These are phyloP conservation scores for Silurus aristotelis DNA, from an alignment of 2,797 vertebrate genomes.

Conservation along the genomic window DNA sequence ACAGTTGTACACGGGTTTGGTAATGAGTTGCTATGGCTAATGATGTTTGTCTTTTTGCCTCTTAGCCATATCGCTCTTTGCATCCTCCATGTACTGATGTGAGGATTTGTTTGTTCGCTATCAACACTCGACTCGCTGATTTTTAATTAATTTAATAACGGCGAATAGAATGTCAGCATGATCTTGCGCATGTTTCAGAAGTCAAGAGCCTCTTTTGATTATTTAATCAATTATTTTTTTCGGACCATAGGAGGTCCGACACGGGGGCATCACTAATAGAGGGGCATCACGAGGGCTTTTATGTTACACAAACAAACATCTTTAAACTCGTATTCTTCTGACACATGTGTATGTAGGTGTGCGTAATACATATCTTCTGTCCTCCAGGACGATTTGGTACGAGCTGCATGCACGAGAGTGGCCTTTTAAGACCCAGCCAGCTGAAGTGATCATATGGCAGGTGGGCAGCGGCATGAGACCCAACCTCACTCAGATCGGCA, in stretches of 20 bases:
- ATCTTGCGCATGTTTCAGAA: constrained; percentile 11
- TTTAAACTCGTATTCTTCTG: background rate
- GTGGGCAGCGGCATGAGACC: constrained; percentile 95
- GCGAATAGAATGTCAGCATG: constrained; percentile 39
- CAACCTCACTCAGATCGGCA: constrained; percentile 94
- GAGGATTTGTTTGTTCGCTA: constrained; percentile 24
- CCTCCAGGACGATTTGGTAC: constrained; percentile 94
- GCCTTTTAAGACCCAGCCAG: constrained; percentile 98
- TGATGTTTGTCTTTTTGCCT: background rate
- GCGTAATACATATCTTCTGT: background rate
- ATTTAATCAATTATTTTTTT: constrained; percentile 39
- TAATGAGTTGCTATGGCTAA: background rate
- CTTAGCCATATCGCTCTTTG: background rate
- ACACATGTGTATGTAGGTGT: background rate
- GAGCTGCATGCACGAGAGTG: constrained; percentile 96
- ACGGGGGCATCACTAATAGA: background rate
- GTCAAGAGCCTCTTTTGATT: constrained; percentile 33
- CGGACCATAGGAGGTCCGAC: constrained; percentile 4
- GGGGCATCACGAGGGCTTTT: background rate
- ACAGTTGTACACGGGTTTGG: background rate
- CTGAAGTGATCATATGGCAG: constrained; percentile 98
- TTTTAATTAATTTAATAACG: constrained; percentile 47
- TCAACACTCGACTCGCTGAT: constrained; percentile 44
- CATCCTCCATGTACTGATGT: background rate
- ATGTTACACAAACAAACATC: background rate